Conservation (phyloP, 2,797 vertebrate species). For the Anguilla pacifica region DNA sequence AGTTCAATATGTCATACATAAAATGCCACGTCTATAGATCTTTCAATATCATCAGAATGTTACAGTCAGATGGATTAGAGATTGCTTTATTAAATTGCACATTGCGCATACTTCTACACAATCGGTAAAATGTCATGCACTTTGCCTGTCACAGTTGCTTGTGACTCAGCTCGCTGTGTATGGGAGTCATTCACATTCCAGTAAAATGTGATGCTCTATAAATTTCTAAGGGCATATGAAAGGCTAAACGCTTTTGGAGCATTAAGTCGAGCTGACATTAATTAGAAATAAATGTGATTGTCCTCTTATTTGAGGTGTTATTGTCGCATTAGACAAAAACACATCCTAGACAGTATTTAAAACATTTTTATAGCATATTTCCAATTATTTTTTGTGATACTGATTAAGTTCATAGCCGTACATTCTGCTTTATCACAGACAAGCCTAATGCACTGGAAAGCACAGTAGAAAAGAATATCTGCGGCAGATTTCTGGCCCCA, state of each 20-base stretch:
- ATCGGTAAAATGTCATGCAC: neutral
- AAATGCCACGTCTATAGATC: conserved; percentile 14
- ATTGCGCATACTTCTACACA: conserved; percentile 7
- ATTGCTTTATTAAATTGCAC: conserved; percentile 16
- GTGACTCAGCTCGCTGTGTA: conserved; percentile 21
- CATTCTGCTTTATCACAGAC: conserved; percentile 1
- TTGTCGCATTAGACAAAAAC: conserved; percentile 8
- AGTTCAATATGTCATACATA: conserved; percentile 12
- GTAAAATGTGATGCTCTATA: conserved; percentile 45
- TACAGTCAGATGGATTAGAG: conserved; percentile 9
- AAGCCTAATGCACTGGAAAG: conserved; percentile 3
- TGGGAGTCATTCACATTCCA: conserved; percentile 21
- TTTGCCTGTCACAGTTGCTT: neutral
- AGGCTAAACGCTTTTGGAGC: conserved; percentile 48
- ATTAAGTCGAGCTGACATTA: conserved; percentile 49
- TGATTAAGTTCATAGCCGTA: conserved; percentile 27
- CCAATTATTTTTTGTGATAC: neutral
- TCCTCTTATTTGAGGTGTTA: conserved; percentile 44
- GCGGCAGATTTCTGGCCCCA: neutral
- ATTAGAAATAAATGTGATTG: conserved; percentile 57
- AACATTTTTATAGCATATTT: neutral
- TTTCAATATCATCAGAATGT: neutral
- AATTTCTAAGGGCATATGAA: conserved; percentile 46
- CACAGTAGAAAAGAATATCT: conserved; percentile 21
- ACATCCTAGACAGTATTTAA: neutral